Percentiles rank a stretch among this genome's conserved stretches.
Evolutionary conservation across 2,888 invertebrate genomes (phyloP).

Genomic region (Erebia aethiops): DNA sequence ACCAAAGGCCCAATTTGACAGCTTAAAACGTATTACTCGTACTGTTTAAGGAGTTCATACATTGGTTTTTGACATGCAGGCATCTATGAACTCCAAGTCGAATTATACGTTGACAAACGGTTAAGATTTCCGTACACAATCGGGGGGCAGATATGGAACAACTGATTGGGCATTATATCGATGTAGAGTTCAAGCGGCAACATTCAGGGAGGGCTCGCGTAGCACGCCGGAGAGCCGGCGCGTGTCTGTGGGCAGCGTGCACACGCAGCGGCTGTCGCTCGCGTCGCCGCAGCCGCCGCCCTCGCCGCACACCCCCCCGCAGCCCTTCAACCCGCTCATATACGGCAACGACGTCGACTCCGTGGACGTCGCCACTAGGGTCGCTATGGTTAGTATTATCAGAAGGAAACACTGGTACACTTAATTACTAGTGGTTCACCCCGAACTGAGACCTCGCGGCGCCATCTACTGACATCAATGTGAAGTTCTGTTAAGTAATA

Average conservation of each 20-base stretch:
- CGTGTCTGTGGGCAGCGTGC: conserved; percentile 61
- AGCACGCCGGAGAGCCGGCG: conserved; percentile 73
- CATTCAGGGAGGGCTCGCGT: conserved; percentile 60
- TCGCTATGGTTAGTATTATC: conserved; percentile 91
- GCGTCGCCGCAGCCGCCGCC: conserved; percentile 52
- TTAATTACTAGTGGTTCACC: no score
- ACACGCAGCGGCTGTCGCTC: conserved; percentile 45
- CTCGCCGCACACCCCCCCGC: conserved; percentile 57
- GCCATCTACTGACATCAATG: no score
- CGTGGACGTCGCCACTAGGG: conserved; percentile 98
- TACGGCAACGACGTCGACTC: conserved; percentile 98
- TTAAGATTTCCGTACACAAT: no score
- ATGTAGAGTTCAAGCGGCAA: conserved; percentile 65
- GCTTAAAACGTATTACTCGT: no score
- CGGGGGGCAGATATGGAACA: background rate
- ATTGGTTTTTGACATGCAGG: no score
- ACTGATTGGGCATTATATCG: conserved; percentile 8
- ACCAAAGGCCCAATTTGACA: background rate
- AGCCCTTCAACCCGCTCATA: conserved; percentile 92
- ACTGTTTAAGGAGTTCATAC: no score
- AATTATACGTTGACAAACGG: no score
- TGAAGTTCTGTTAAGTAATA: no score
- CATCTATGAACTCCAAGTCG: no score
- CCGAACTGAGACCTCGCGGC: no score
- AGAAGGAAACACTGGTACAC: background rate